Evolutionary conservation across 2,113 vertebrate species (phyloP).

Genomic region (Serilophus lunatus): DNA sequence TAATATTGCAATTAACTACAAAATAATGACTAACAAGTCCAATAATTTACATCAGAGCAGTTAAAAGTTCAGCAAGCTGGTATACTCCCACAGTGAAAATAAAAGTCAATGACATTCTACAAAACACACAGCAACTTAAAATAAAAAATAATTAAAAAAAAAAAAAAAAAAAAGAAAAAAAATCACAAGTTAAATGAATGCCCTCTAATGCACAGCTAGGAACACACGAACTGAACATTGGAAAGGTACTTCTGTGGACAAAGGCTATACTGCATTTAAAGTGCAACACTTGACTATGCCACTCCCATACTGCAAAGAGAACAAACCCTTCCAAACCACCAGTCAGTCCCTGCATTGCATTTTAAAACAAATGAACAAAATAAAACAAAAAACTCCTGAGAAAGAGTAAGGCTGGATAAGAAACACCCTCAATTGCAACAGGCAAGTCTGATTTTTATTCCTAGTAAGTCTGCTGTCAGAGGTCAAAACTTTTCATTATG

Average conservation of each 20-base stretch:
- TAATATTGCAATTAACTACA: slow-evolving; percentile 45
- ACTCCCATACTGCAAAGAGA: slow-evolving; percentile 56
- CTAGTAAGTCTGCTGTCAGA: slow-evolving; percentile 66
- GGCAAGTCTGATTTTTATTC: slow-evolving; percentile 32
- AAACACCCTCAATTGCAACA: slow-evolving; percentile 58
- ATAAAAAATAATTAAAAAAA: not conserved
- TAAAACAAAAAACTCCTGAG: slow-evolving; percentile 72
- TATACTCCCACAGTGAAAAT: not conserved
- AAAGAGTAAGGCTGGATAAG: slow-evolving; percentile 73
- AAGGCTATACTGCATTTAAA: slow-evolving; percentile 73
- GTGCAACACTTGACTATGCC: slow-evolving; percentile 71
- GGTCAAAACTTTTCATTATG: slow-evolving; percentile 94
- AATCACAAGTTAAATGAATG: slow-evolving; percentile 52
- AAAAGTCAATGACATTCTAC: not conserved
- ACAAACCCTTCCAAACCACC: slow-evolving; percentile 63
- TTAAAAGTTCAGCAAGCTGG: not conserved
- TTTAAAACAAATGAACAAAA: slow-evolving; percentile 23
- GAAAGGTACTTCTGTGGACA: slow-evolving; percentile 69
- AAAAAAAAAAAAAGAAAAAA: not conserved
- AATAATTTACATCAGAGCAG: slow-evolving; percentile 39
- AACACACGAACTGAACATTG: slow-evolving; percentile 71
- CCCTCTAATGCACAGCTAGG: slow-evolving; percentile 65
- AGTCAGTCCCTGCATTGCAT: slow-evolving; percentile 71
- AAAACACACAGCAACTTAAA: slow-evolving; percentile 15
- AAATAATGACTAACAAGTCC: not conserved